Evolutionary conservation across 2,113 vertebrate species (phyloP), one percentile per base, ranked within the genome.

Genomic region (Salminus brasiliensis): DNA sequence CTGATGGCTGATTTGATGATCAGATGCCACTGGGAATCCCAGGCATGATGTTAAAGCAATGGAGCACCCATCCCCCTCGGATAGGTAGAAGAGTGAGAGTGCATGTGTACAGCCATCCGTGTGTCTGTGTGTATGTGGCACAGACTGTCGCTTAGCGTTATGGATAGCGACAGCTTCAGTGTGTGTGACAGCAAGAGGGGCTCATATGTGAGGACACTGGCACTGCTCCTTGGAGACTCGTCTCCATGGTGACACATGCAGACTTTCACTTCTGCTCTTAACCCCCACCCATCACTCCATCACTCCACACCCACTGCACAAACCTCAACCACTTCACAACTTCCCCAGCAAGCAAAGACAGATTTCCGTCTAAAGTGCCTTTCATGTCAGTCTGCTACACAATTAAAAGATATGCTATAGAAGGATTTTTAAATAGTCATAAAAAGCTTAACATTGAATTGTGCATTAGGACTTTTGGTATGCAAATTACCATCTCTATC

Each of bases 201-300:
- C 62, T 77, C 52, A 60, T 60, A 21, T 41, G 63, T 72, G 59
- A 63, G 67, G 74, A 76, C 77, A 83, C 62, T 53, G 68, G 76
- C 68, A 80, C 29, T 53, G 74, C 30, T 74, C 69, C 79, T 74
- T 57, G 72, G 74, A 84, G 70, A 81, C 62, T 74, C 2, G 74
- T 81, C 62, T 81, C 83, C 83, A 84, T 84, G 83, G 83, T 78
- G 83, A 84, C 83, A 77, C 45, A 49, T 81, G 78, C 65, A 75
- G 63, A 62, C 76, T 43, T 62, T 74, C 82, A 84, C 39, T 74
- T 70, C 53, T 80, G 52, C 59, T 81, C 71, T 55, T 43, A 34
- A 43, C 75, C 76, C 73, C 49, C 74, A 80, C 66, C 21, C 71
- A 74, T 57, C 34, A 52, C 15, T 79, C 25, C 71, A 74, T 57